Percentiles rank a stretch among this genome's conserved stretches.
Evolutionary conservation across 2,888 invertebrate genomes (phyloP).

Genomic region (Aspidapion aeneum): DNA sequence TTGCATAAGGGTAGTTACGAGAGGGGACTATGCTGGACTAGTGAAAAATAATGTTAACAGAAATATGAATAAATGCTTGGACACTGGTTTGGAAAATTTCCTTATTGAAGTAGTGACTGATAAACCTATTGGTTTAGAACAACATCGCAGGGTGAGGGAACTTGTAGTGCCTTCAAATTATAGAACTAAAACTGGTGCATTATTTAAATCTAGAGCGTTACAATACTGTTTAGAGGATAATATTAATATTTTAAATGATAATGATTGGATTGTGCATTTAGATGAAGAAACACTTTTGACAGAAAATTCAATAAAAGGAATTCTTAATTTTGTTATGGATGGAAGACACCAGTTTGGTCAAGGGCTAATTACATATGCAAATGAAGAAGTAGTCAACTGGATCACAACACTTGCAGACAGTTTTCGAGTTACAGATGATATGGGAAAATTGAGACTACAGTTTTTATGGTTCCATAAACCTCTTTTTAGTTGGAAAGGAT

Average conservation of each 20-base stretch:
- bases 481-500: slow-evolving; percentile 97
- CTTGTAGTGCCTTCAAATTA: slow-evolving; percentile 86
- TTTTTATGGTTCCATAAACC: slow-evolving; percentile 93
- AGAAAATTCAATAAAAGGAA: slow-evolving; percentile 84
- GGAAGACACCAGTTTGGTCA: slow-evolving; percentile 96
- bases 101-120: slow-evolving; percentile 96
- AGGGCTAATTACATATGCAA: slow-evolving; percentile 90
- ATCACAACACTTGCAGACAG: slow-evolving; percentile 94
- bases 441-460: slow-evolving; percentile 93
- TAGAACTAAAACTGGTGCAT: slow-evolving; percentile 84
- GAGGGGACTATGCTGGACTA: slow-evolving; percentile 90
- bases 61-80: slow-evolving; percentile 83
- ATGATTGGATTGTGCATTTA: slow-evolving; percentile 95
- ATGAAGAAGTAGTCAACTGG: slow-evolving; percentile 96
- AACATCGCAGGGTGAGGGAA: slow-evolving; percentile 78
- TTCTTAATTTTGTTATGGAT: slow-evolving; percentile 91
- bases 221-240: slow-evolving; percentile 93
- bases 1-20: slow-evolving; percentile 89
- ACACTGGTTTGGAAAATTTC: slow-evolving; percentile 92
- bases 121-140: slow-evolving; percentile 72
- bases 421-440: slow-evolving; percentile 94
- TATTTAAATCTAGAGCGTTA: slow-evolving; percentile 86
- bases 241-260: slow-evolving; percentile 79
- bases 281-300: slow-evolving; percentile 96
- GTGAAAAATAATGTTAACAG: slow-evolving; percentile 82